These are phyloP conservation scores for Creontiades dilutus DNA, from an alignment of 2,888 invertebrate genomes.

Conservation along the genomic window DNA sequence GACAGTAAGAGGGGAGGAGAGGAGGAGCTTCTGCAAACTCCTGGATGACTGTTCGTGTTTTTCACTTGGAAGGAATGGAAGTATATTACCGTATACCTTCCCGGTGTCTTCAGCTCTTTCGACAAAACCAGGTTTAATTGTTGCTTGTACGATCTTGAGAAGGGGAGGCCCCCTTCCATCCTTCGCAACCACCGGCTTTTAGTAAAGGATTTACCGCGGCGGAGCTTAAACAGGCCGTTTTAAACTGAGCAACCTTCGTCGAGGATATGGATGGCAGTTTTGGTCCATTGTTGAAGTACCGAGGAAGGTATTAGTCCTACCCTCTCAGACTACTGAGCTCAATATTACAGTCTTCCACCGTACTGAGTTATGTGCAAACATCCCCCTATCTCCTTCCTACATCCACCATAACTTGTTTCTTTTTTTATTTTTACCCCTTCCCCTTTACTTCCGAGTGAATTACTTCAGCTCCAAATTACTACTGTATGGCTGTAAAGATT, in stretches of 20 bases:
- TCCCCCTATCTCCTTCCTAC: neutral
- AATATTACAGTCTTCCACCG: constrained; percentile 45
- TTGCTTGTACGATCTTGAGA: constrained; percentile 35
- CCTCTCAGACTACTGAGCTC: constrained; percentile 50
- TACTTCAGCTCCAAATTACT: constrained; percentile 55
- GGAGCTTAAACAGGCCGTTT: constrained; percentile 45
- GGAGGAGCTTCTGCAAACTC: neutral
- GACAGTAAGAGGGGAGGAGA: too few species aligned
- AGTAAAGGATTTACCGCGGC: constrained; percentile 26
- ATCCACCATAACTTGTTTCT: neutral
- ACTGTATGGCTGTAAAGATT: constrained; percentile 58
- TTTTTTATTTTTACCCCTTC: neutral
- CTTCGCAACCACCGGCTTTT: neutral
- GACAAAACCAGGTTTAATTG: constrained; percentile 35
- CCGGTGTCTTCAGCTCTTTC: constrained; percentile 20
- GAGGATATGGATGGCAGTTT: constrained; percentile 43
- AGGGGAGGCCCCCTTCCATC: neutral
- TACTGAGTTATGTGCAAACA: constrained; percentile 56
- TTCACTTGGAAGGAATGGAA: constrained; percentile 31
- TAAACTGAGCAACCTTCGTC: constrained; percentile 21
- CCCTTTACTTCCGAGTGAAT: constrained; percentile 45
- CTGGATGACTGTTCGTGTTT: constrained; percentile 25
- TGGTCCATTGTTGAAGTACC: constrained; percentile 31
- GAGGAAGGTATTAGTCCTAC: constrained; percentile 30
- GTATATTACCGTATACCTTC: constrained; percentile 31